Percentiles rank a stretch among this genome's conserved stretches.
Evolutionary conservation across 2,888 invertebrate species (phyloP).

Genomic region (Sesamia inferens): DNA sequence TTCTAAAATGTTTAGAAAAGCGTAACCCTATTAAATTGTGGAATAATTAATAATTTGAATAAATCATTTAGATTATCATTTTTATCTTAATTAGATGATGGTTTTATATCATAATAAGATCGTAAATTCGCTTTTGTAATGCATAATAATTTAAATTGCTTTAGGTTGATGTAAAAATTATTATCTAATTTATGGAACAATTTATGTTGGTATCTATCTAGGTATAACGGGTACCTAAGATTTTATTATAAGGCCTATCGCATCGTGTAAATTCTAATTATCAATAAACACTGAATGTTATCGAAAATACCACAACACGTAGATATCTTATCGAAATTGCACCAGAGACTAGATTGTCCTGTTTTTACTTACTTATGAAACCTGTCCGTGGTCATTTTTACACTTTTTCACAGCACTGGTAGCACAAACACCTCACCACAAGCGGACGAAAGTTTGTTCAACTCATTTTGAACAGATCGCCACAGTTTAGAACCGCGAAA

Average conservation of each 20-base stretch:
- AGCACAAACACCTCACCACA: conserved; percentile 57
- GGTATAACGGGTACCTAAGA: not conserved
- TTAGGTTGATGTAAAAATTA: not conserved
- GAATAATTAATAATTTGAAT: conserved; percentile 23
- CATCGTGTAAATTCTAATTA: conserved; percentile 39
- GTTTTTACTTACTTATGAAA: conserved; percentile 90
- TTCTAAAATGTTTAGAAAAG: conserved; percentile 33
- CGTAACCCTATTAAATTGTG: conserved; percentile 25
- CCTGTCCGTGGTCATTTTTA: conserved; percentile 90
- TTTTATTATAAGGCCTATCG: conserved; percentile 15
- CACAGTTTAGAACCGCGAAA: conserved; percentile 78
- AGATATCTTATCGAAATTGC: conserved; percentile 59
- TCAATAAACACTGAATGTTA: conserved; percentile 35
- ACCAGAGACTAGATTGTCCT: conserved; percentile 42
- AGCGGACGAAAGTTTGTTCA: conserved; percentile 76
- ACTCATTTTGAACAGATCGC: conserved; percentile 83
- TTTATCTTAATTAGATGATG: conserved; percentile 28
- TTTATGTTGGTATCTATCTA: not conserved
- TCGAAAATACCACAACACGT: conserved; percentile 39
- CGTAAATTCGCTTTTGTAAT: conserved; percentile 21
- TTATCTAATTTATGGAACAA: not conserved
- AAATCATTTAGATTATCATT: conserved; percentile 30
- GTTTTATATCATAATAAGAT: conserved; percentile 20
- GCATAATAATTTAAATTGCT: conserved; percentile 8
- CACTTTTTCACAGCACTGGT: conserved; percentile 52